Base-by-base conservation (phyloP, 1,140 invertebrate species). In the Geopemphigus sp. region DNA sequence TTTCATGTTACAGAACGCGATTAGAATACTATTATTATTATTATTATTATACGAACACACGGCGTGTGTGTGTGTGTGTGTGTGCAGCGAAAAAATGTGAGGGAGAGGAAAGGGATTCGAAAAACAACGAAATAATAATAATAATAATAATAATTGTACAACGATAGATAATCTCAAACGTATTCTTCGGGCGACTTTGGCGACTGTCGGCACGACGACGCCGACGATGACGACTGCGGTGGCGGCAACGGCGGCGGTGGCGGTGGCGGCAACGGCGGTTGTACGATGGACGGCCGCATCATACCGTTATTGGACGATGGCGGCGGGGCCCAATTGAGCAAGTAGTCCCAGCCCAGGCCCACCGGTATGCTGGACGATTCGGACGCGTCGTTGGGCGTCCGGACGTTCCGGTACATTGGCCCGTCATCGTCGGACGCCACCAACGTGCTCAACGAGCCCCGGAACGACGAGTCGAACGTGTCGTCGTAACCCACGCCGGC, bases 401-500 rank as follows among this genome's bases (percentile, higher is more conserved):
- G 56, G 29, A 72, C 68, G 68, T 72, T 72, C 81, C 92, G 89
- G 83, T 94, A 95, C 73, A 94, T 86, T 80, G 83, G 85, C 82
- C 83, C 86, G 84, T 97, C 95, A 85, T 97, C 95, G 86, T 97
- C 94, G 14, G 94, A 95, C 6, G 95, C 95, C 5, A 96, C 94
- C 82, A 97, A 86, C 61, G 95, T 97, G 84, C 95, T 96, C 10
- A 97, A 88, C 1, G 95, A 97, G 5, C 95, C 95, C 6, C 94
- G 89, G 86, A 96, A 96, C 1, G 95, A 97, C 45, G 94, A 96
- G 85, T 96, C 94, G 83, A 96, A 95, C 14, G 94, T 94, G 85
- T 97, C 95, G 83, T 95, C 95, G 83, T 95, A 90, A 3, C 83
- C 81, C 19, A 81, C 81, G n/a, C n/a, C n/a, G 2, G 83, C 66